Base-by-base conservation (phyloP, 2,113 vertebrate species). In the Mustela nigripes region DNA sequence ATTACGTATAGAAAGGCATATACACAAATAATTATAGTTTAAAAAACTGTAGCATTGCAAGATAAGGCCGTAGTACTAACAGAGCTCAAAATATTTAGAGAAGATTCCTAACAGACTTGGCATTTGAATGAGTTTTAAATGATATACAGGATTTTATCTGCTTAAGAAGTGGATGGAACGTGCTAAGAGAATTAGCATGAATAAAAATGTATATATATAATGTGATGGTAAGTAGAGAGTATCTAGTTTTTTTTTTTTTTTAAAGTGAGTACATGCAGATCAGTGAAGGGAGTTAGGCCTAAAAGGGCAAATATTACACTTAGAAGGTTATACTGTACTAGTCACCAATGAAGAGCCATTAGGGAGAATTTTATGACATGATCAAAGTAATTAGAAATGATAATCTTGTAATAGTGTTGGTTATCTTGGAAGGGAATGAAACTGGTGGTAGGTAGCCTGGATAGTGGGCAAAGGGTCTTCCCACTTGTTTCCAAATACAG, bases 231-330 rank as follows among this genome's bases (percentile, higher is more conserved):
- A 65, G 14, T 42, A 82, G 11, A 86, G 24, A 80, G 7, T 36
- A 71, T 83, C 28, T 36, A 36, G 67, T 69, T 69, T 21, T n/a
- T 69, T n/a, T 69, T 36, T 69, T 36, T 21, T 18, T 48, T 48
- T 10, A 69, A 36, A 10, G 67, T 33, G 11, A n/a, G 11, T 71
- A n/a, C 42, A 56, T 89, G 36, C 36, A 80, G 48, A 42, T 78
- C 36, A 91, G 36, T 88, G 50, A 93, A 36, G 48, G 56, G 87
- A 45, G 33, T 62, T 82, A 65, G 31, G 11, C 33, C n/a, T 90
- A 53, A 50, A 79, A 97, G 11, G 26, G 26, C 76, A 67, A 87
- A 94, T 84, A 50, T 42, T 88, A 87, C 63, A 94, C 96, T 26
- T 79, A 79, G 69, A 89, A 28, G 48, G 85, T 58, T 90, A 8